Evolutionary conservation across 2,888 invertebrate species (phyloP).

Genomic region (Saturnia japonica): DNA sequence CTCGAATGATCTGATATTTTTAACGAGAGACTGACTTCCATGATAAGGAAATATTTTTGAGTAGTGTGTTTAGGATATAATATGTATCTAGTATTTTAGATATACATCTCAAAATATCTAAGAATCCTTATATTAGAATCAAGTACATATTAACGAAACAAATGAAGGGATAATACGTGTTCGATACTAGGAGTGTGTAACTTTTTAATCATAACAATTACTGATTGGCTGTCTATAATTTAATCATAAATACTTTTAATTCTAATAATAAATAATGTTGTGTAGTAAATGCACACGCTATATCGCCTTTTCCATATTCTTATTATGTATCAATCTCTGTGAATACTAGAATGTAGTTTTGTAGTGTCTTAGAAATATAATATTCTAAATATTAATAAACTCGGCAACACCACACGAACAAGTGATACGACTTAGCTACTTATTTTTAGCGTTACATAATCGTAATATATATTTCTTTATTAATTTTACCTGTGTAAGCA

Average conservation of each 20-base stretch:
- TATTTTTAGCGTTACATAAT: constrained; percentile 62
- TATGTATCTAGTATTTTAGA: not conserved
- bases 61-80: constrained; percentile 14
- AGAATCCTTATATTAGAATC: constrained; percentile 2
- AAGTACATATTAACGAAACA: not conserved
- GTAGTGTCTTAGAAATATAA: constrained; percentile 79
- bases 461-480: constrained; percentile 68
- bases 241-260: constrained; percentile 41
- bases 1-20: constrained; percentile 50
- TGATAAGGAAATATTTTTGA: constrained; percentile 45
- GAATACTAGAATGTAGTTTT: constrained; percentile 75
- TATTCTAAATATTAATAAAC: constrained; percentile 76
- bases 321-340: constrained; percentile 74
- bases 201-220: constrained; percentile 30
- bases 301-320: constrained; percentile 73
- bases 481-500: constrained; percentile 68
- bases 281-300: constrained; percentile 67
- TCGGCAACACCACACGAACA: constrained; percentile 77
- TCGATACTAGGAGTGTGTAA: constrained; percentile 4
- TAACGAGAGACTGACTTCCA: constrained; percentile 44
- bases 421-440: constrained; percentile 76
- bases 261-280: constrained; percentile 47
- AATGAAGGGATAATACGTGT: not conserved
- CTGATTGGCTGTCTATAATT: constrained; percentile 60
- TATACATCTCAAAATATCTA: not conserved